Base-by-base conservation (phyloP, 2,113 vertebrate genomes). In the Upupa epops region DNA sequence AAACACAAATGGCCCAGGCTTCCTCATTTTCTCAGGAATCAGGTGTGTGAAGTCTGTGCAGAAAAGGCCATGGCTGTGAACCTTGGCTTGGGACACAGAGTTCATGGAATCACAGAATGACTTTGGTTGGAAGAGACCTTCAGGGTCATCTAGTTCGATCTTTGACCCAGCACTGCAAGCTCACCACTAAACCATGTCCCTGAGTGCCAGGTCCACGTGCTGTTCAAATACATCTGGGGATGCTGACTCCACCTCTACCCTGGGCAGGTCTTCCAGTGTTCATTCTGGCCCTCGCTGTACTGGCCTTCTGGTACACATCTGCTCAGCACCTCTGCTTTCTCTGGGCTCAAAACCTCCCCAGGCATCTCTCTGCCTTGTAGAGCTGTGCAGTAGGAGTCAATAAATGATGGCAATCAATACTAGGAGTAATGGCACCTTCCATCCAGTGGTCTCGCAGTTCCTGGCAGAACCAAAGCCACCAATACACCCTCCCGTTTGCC, bases 261-360 rank as follows among this genome's bases (percentile, higher is more conserved):
- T 15, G 40, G 40, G 40, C 11, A 11, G 15, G 40, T 15, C 40
- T 42, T 42, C 40, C 40, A 42, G 11, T 42, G 40, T 42, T 42
- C 58, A 46, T 28, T 22, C 22, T 0, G 0, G 22, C 14, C 78
- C 16, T 80, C 0, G 0, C n/a, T 83, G 8, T 0, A 19, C 5
- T 1, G 25, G 24, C 29, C 19, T 89, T 11, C 25, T 61, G 80
- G 34, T 29, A 11, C 36, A 5, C 22, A 9, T 19, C 29, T 42
- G 61, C 86, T 61, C 36, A 6, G 37, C 1, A 1, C 25, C 16
- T 46, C n/a, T 36, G 36, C 25, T 25, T 31, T 49, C 32, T 45
- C 63, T 5, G 28, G 65, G 82, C 51, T 61, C 51, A 10, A 22
- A 66, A 13, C n/a, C 63, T 51, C 24, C n/a, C 3, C 5, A 11